These are phyloP conservation scores for Cygnus buccinator DNA, from an alignment of 2,113 vertebrate genomes.

Conservation along the genomic window DNA sequence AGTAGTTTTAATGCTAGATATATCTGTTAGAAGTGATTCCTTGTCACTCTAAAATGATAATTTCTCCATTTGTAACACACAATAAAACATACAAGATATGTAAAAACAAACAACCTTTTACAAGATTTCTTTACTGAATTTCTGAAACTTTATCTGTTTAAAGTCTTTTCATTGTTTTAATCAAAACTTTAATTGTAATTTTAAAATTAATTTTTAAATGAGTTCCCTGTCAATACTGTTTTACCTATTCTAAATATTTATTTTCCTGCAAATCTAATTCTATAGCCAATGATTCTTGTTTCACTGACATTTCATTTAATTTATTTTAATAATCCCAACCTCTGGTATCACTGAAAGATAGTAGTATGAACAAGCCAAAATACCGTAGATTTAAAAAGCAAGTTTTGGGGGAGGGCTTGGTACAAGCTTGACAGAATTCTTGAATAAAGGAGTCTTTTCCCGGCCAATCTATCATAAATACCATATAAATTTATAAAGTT, in stretches of 20 bases:
- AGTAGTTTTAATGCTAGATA: not conserved
- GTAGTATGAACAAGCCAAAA: not conserved
- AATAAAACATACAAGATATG: not conserved
- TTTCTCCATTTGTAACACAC: not conserved
- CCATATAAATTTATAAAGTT: not conserved
- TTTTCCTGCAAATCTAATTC: not conserved
- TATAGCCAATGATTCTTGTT: not conserved
- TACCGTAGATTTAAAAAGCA: not conserved
- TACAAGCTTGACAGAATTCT: not conserved
- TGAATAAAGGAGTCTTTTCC: not conserved
- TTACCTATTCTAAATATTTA: not conserved
- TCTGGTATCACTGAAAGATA: not conserved
- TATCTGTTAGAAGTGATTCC: not conserved
- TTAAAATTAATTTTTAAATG: not conserved
- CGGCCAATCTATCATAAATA: not conserved
- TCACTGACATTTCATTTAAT: not conserved
- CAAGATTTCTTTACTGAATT: not conserved
- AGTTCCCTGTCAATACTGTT: not conserved
- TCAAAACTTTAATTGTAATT: not conserved
- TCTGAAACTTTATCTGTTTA: not conserved
- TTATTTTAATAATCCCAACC: not conserved
- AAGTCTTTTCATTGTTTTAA: not conserved
- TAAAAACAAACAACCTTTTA: not conserved
- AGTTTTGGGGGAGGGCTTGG: too few species aligned
- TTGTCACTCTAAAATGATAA: not conserved